phyloP scores from a whole-genome alignment of 2,797 vertebrate genomes.

The Zenarchopterus dispar region DNA sequence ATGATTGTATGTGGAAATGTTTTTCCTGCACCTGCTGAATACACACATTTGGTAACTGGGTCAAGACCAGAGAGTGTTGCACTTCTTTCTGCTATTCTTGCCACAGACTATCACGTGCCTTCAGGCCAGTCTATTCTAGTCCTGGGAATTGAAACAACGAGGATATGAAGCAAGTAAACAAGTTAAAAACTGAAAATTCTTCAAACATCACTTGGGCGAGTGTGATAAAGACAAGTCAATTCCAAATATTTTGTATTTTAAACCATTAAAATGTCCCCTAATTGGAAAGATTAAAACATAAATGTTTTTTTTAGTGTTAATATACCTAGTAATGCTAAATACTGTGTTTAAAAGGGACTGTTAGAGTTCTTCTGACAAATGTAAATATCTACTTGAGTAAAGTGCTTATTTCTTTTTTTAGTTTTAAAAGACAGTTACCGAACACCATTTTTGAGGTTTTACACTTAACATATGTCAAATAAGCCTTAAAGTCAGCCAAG shows the following conservation, averaged over 20 bases:
- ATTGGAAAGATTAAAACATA: slow-evolving; percentile 16
- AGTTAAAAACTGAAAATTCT: slow-evolving; percentile 50
- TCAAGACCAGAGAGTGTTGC: slow-evolving; percentile 73
- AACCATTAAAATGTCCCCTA: slow-evolving; percentile 7
- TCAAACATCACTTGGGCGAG: slow-evolving; percentile 28
- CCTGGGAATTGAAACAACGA: slow-evolving; percentile 61
- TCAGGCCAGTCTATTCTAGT: slow-evolving; percentile 64
- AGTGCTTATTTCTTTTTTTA: too few relatives aligned
- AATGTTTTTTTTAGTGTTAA: not conserved
- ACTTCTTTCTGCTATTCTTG: slow-evolving; percentile 76
- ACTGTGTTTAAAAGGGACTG: not conserved
- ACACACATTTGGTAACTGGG: slow-evolving; percentile 75
- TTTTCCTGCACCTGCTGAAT: slow-evolving; percentile 71
- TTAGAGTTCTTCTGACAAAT: too few relatives aligned
- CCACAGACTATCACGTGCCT: slow-evolving; percentile 62
- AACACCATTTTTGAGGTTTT: slow-evolving; percentile 10
- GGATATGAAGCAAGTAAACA: slow-evolving; percentile 63
- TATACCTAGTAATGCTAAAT: not conserved
- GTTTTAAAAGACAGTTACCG: slow-evolving; percentile 9
- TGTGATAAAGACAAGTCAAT: slow-evolving; percentile 24
- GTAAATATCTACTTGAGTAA: too few relatives aligned
- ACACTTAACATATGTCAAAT: slow-evolving; percentile 17
- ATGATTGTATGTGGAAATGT: slow-evolving; percentile 39
- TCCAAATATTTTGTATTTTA: slow-evolving; percentile 18
- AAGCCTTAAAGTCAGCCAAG: slow-evolving; percentile 30